phyloP scores from a whole-genome alignment of 2,888 invertebrate genomes.

The Lamellibrachia columna region DNA sequence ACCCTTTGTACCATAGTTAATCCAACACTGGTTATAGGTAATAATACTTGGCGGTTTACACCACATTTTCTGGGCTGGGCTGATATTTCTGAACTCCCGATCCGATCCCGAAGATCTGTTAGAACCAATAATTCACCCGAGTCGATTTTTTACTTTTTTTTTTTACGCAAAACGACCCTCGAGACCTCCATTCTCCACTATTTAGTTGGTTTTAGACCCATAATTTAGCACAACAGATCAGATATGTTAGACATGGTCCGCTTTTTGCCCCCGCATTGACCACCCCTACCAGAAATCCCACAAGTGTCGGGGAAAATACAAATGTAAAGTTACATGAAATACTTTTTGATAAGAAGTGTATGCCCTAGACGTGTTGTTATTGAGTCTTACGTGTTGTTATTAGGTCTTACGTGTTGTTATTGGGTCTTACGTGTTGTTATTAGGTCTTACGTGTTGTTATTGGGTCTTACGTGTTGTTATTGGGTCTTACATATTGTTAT shows the following conservation, averaged over 20 bases:
- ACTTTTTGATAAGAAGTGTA: too few species aligned
- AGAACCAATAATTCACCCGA: not conserved
- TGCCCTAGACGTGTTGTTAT: not conserved
- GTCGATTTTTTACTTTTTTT: not conserved
- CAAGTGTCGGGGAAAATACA: not conserved
- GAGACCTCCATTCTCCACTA: too few species aligned
- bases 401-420: not conserved
- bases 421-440: not conserved
- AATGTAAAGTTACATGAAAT: not conserved
- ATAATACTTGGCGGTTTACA: not conserved
- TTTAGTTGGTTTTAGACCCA: not conserved
- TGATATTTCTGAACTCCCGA: not conserved
- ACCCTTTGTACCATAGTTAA: too few species aligned
- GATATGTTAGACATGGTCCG: not conserved
- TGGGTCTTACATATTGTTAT: not conserved
- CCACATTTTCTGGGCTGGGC: not conserved
- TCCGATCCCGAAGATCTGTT: not conserved
- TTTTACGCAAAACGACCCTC: too few species aligned
- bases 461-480: not conserved
- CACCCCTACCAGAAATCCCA: not conserved
- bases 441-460: not conserved
- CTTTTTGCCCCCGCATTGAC: not conserved
- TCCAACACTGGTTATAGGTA: too few species aligned
- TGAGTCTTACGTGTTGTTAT: not conserved
- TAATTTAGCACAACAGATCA: not conserved